phyloP scores from a whole-genome alignment of 2,888 invertebrate genomes.

The Limnephilus marmoratus region DNA sequence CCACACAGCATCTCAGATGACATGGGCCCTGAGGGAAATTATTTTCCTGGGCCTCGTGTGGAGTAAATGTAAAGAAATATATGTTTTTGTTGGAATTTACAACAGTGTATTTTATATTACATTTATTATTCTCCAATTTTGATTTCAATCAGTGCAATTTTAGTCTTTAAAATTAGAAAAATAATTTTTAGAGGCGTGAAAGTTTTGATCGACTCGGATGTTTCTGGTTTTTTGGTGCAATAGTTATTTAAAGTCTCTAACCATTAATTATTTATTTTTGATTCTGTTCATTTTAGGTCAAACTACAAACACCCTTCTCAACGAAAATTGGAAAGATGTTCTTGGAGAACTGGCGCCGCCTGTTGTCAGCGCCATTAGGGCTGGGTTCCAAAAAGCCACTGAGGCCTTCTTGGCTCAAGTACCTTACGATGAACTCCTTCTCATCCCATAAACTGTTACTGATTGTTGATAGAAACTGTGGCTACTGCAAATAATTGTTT shows the following conservation, averaged over 20 bases:
- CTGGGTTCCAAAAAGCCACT: constrained; percentile 48
- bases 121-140: no score
- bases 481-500: background rate
- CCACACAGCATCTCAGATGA: no score
- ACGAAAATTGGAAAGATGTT: constrained; percentile 62
- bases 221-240: background rate
- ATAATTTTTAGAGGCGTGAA: no score
- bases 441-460: constrained; percentile 30
- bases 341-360: constrained; percentile 59
- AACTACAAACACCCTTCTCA: constrained; percentile 62
- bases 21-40: no score
- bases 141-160: no score
- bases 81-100: no score
- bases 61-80: no score
- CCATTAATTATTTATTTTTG: background rate
- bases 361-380: constrained; percentile 44
- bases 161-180: no score
- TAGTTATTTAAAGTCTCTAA: background rate
- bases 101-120: no score
- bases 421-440: constrained; percentile 57
- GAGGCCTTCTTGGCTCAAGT: constrained; percentile 47
- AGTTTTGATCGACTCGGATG: no score
- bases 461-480: background rate
- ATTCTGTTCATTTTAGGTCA: constrained; percentile 48
- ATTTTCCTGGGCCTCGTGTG: no score